Evolutionary conservation across 1,140 invertebrate genomes (phyloP).

Genomic region (Drosophila sp.): DNA sequence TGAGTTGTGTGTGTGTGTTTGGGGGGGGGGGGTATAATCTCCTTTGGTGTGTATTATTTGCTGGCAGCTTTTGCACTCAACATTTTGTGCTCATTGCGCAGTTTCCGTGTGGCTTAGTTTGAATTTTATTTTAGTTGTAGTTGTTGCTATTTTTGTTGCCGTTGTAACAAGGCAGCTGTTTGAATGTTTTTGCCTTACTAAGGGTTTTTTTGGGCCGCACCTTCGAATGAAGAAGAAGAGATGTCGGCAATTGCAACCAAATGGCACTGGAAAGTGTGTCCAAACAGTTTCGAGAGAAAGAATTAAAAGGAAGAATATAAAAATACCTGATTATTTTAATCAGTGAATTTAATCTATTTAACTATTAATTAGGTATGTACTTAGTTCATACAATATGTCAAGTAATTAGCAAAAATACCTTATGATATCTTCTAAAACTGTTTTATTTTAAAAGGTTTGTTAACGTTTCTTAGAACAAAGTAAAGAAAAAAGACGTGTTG

Average conservation of each 20-base stretch:
- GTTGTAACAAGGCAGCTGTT: slow-evolving; percentile 31
- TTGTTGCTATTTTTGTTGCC: slow-evolving; percentile 20
- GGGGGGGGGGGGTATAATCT: slow-evolving; percentile 34
- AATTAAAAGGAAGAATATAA: no score
- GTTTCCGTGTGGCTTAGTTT: slow-evolving; percentile 68
- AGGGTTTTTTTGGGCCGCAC: slow-evolving; percentile 40
- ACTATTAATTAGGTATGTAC: no score
- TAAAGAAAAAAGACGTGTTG: no score
- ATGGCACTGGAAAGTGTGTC: slow-evolving; percentile 2
- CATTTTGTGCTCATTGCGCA: slow-evolving; percentile 63
- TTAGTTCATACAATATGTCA: no score
- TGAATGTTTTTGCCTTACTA: slow-evolving; percentile 26
- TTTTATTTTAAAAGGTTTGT: no score
- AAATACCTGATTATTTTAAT: no score
- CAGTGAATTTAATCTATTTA: no score
- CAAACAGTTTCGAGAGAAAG: not conserved
- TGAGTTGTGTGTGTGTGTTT: slow-evolving; percentile 5
- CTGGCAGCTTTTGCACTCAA: slow-evolving; percentile 43
- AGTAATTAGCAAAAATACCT: no score
- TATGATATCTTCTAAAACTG: no score
- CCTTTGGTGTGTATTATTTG: slow-evolving; percentile 46
- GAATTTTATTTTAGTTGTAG: slow-evolving; percentile 46
- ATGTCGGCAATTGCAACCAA: not conserved
- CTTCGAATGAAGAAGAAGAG: slow-evolving; percentile 16
- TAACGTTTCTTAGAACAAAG: no score